These are phyloP conservation scores for Phaedon cochleariae DNA, from an alignment of 2,888 invertebrate genomes.

Conservation along the genomic window DNA sequence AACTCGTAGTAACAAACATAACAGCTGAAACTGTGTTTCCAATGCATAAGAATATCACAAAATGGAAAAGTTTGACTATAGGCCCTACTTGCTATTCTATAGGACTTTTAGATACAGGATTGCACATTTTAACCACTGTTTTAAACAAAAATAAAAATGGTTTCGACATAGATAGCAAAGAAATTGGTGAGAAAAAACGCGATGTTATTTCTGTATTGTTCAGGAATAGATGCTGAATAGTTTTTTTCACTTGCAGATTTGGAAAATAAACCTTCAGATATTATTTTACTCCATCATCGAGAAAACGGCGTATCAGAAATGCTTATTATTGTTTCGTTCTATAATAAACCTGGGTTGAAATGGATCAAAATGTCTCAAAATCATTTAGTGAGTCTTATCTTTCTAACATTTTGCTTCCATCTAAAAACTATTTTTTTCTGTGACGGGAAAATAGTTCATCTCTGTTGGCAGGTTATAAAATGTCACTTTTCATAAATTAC, in stretches of 20 bases:
- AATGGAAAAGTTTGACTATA: constrained; percentile 47
- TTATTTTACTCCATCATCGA: constrained; percentile 47
- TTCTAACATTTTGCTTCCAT: no score
- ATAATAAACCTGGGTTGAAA: constrained; percentile 45
- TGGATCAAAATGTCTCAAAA: constrained; percentile 54
- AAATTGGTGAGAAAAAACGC: constrained; percentile 35
- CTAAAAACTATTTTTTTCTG: no score
- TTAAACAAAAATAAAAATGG: constrained; percentile 28
- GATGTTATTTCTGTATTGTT: background rate
- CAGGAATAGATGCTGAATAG: background rate
- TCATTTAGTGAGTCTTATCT: constrained; percentile 42
- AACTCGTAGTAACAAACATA: constrained; percentile 45
- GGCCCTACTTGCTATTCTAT: constrained; percentile 40
- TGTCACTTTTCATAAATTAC: no score
- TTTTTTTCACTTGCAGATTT: constrained; percentile 34
- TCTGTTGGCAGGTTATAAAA: no score
- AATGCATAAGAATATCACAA: constrained; percentile 36
- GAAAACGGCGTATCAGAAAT: constrained; percentile 39
- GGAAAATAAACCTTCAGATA: constrained; percentile 36
- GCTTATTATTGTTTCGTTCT: constrained; percentile 49
- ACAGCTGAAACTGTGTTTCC: constrained; percentile 40
- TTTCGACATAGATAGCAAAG: constrained; percentile 31
- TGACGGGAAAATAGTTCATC: no score
- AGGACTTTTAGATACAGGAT: constrained; percentile 38
- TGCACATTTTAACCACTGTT: constrained; percentile 28